A percentile compares a stretch with the other conserved stretches of the same genome.
Conservation (phyloP, 2,113 vertebrate genomes). For the Thermophis baileyi region DNA sequence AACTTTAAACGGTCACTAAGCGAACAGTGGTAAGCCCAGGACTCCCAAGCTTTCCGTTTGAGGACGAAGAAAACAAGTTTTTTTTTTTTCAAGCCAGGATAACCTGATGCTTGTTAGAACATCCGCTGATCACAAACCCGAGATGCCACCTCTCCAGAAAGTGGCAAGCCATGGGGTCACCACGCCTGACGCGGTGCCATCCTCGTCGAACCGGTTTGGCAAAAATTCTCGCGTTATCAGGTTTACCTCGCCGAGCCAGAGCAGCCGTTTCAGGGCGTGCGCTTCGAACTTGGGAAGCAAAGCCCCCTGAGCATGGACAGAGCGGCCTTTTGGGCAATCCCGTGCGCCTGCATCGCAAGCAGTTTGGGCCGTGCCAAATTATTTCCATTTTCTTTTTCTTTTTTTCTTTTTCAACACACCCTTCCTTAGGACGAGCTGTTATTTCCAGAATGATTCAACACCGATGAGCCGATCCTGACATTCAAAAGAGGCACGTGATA, state of each 20-base stretch:
- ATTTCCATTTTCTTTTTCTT: background rate
- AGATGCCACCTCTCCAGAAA: background rate
- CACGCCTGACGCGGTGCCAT: no score
- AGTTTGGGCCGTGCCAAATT: background rate
- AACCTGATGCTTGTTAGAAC: background rate
- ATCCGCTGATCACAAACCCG: no score
- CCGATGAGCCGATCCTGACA: background rate
- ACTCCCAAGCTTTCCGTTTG: no score
- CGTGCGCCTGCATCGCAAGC: accelerated
- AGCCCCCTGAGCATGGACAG: background rate
- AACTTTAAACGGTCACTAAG: no score
- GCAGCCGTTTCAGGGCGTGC: background rate
- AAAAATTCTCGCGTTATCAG: background rate
- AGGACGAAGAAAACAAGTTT: no score
- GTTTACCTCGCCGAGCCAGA: accelerated
- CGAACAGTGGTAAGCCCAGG: no score
- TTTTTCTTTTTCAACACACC: background rate
- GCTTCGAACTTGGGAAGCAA: background rate
- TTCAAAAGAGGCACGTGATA: background rate
- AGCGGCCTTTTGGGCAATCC: background rate
- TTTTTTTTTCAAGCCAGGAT: background rate
- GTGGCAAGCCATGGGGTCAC: no score
- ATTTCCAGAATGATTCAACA: background rate
- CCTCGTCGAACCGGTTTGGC: background rate
- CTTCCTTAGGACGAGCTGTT: background rate